Evolutionary conservation across 1,140 invertebrate genomes (phyloP).

Genomic region (Nephila pilipes): DNA sequence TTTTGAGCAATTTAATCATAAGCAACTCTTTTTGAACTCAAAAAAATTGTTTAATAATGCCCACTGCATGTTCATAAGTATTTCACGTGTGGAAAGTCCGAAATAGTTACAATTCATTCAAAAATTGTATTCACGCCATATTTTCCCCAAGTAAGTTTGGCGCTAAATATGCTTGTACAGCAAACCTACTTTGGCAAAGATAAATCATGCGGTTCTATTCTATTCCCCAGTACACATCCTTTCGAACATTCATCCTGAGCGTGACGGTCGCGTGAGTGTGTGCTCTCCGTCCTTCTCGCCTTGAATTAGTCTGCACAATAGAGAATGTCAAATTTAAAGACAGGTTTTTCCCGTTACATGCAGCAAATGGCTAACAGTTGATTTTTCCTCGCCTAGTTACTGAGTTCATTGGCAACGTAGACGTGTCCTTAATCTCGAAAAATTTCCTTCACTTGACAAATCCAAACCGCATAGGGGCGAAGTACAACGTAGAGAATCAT

Average conservation of each 20-base stretch:
- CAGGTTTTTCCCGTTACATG: slow-evolving; percentile 66
- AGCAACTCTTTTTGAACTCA: too few species aligned
- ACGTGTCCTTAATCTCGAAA: not conserved
- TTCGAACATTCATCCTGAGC: not conserved
- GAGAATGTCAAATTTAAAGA: slow-evolving; percentile 19
- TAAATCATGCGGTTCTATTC: not conserved
- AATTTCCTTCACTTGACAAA: too few species aligned
- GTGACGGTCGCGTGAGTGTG: not conserved
- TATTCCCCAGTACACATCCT: too few species aligned
- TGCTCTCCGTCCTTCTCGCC: not conserved
- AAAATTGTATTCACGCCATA: not conserved
- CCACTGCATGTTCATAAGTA: too few species aligned
- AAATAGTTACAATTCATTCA: too few species aligned
- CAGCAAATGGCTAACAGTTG: not conserved
- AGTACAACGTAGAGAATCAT: not conserved
- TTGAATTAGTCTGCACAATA: not conserved
- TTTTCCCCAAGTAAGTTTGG: not conserved
- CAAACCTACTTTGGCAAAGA: not conserved
- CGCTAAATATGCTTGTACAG: not conserved
- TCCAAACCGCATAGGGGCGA: too few species aligned
- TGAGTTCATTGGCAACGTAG: slow-evolving; percentile 27
- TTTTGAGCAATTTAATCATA: too few species aligned
- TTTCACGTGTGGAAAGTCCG: too few species aligned
- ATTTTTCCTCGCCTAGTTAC: not conserved
- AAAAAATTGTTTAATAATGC: too few species aligned